These are phyloP conservation scores for Dipus sagitta DNA, from an alignment of 2,797 vertebrate species.

Conservation along the genomic window DNA sequence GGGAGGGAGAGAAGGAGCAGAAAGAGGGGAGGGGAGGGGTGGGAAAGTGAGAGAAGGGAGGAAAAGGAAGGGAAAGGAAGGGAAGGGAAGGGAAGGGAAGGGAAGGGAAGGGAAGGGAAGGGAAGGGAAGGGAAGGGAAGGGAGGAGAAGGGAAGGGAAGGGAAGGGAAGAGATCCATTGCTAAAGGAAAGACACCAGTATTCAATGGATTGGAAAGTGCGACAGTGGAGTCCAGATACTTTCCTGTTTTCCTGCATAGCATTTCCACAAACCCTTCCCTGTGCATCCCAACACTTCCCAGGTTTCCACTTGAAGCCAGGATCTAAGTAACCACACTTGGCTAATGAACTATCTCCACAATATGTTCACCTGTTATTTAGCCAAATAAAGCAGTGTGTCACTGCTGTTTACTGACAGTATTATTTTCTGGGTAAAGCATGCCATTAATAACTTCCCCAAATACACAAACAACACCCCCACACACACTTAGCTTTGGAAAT, in stretches of 20 bases:
- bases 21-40: fast-evolving
- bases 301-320: background rate
- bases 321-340: background rate
- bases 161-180: background rate
- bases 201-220: background rate
- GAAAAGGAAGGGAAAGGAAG: too few species aligned
- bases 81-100: background rate
- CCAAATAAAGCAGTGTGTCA: background rate
- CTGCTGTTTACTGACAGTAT: background rate
- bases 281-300: background rate
- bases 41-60: background rate
- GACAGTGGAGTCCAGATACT: background rate
- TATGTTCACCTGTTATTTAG: background rate
- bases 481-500: background rate
- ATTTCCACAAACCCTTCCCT: background rate
- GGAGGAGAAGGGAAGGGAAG: too few species aligned
- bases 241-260: too few species aligned
- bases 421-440: background rate
- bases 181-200: background rate
- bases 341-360: background rate
- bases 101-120: too few species aligned
- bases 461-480: background rate
- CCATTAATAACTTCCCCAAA: background rate
- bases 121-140: too few species aligned
- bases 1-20: background rate